A percentile compares a stretch with the other conserved stretches of the same genome.
phyloP scores from a whole-genome alignment of 2,888 invertebrate species.

The Lasioglossum marginatum region DNA sequence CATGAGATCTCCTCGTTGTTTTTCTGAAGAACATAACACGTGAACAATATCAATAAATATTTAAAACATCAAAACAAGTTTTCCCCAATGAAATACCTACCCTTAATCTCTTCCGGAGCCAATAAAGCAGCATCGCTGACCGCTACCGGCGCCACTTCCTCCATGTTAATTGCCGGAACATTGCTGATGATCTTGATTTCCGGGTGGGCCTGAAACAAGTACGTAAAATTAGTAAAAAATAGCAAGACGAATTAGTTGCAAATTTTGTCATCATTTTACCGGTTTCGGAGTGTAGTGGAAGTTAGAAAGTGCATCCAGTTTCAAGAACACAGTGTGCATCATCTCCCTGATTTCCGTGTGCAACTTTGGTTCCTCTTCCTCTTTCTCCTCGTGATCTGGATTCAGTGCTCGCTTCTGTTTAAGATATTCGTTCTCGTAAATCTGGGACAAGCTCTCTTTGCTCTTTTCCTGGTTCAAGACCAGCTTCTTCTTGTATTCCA shows the following conservation, averaged over 20 bases:
- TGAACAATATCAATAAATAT: not conserved
- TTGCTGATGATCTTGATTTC: slow-evolving; percentile 97
- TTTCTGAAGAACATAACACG: slow-evolving; percentile 75
- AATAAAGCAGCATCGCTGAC: slow-evolving; percentile 93
- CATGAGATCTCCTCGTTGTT: slow-evolving; percentile 85
- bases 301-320: slow-evolving; percentile 96
- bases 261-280: slow-evolving; percentile 80
- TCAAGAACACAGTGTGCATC: slow-evolving; percentile 91
- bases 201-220: slow-evolving; percentile 88
- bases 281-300: slow-evolving; percentile 97
- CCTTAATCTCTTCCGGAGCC: slow-evolving; percentile 96
- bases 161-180: slow-evolving; percentile 95
- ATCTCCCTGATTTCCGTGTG: slow-evolving; percentile 91
- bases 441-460: slow-evolving; percentile 95
- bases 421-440: slow-evolving; percentile 96
- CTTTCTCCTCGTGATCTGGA: slow-evolving; percentile 86
- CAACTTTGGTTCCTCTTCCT: slow-evolving; percentile 89
- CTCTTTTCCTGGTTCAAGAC: slow-evolving; percentile 97
- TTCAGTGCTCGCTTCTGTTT: slow-evolving; percentile 87
- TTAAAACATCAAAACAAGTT: not conserved
- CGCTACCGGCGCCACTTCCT: slow-evolving; percentile 97
- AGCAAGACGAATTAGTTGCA: not conserved
- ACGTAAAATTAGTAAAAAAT: not conserved
- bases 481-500: slow-evolving; percentile 94
- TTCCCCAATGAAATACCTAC: slow-evolving; percentile 77